A percentile compares a stretch with the other conserved stretches of the same genome.
These are phyloP conservation scores for Sapayoa aenigma DNA, from an alignment of 2,113 vertebrate genomes.

Conservation along the genomic window DNA sequence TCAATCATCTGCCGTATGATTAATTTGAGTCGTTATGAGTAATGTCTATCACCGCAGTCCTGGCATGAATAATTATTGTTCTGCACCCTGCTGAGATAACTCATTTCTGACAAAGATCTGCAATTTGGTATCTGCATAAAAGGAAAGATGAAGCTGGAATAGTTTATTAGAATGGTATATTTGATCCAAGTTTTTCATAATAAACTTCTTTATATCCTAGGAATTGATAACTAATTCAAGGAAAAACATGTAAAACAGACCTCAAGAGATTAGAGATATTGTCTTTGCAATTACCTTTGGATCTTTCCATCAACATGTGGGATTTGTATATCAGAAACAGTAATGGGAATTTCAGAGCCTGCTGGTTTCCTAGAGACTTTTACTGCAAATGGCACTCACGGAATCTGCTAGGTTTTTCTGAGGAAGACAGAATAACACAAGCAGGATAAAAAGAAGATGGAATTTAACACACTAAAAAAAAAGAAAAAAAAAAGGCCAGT, in stretches of 20 bases:
- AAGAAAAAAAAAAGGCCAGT: not conserved
- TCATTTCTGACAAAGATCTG: slow-evolving; percentile 57
- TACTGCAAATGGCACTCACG: not conserved
- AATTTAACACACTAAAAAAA: not conserved
- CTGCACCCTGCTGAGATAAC: slow-evolving; percentile 38
- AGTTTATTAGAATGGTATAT: not conserved
- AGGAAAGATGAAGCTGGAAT: slow-evolving; percentile 5
- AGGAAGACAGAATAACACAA: not conserved
- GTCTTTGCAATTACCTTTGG: not conserved
- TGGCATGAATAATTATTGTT: slow-evolving; percentile 60
- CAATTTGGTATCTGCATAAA: slow-evolving; percentile 54
- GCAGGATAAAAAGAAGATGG: not conserved
- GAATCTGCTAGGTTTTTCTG: not conserved
- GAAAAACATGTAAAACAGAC: not conserved
- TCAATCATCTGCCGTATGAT: slow-evolving; percentile 57
- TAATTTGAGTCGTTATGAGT: slow-evolving; percentile 65
- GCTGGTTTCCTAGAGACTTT: not conserved
- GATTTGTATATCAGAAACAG: not conserved
- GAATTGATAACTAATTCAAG: not conserved
- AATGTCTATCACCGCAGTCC: slow-evolving; percentile 54
- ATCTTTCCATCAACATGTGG: not conserved
- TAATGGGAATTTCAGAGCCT: not conserved
- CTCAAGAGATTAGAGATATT: not conserved
- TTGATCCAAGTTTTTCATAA: not conserved
- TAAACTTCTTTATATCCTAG: not conserved